A percentile compares a stretch with the other conserved stretches of the same genome.
Conservation (phyloP, 2,888 invertebrate species). For the Ophion ellenae region DNA sequence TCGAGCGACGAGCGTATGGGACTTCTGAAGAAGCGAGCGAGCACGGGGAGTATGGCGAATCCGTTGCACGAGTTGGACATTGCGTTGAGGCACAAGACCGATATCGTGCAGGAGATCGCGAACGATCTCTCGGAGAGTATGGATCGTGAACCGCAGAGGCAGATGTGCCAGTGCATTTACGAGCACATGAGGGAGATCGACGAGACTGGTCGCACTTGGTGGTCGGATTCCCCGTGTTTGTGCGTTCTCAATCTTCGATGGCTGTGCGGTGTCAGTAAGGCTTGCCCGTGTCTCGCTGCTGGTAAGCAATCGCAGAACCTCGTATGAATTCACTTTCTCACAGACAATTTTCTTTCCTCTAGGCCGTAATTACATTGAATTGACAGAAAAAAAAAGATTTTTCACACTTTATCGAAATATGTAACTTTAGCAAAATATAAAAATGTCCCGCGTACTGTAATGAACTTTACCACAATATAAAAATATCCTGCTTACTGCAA, state of each 20-base stretch:
- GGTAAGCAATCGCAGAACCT: slow-evolving; percentile 18
- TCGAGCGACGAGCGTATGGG: slow-evolving; percentile 47
- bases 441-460: too few relatives aligned
- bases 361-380: neutral
- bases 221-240: slow-evolving; percentile 77
- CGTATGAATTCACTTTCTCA: neutral
- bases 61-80: slow-evolving; percentile 52
- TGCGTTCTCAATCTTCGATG: slow-evolving; percentile 77
- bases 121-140: slow-evolving; percentile 57
- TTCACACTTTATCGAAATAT: neutral
- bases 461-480: neutral
- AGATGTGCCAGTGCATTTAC: slow-evolving; percentile 77
- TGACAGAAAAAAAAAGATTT: neutral
- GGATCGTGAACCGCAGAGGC: slow-evolving; percentile 63
- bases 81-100: slow-evolving; percentile 52
- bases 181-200: slow-evolving; percentile 76
- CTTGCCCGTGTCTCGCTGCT: slow-evolving; percentile 75
- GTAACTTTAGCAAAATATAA: neutral
- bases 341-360: neutral
- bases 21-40: slow-evolving; percentile 37
- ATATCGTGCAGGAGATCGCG: slow-evolving; percentile 56
- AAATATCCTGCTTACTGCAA: neutral
- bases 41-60: slow-evolving; percentile 27
- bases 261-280: slow-evolving; percentile 70
- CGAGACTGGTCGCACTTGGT: slow-evolving; percentile 73